Evolutionary conservation across 2,888 invertebrate species (phyloP), one percentile per base, ranked within the genome.

Genomic region (Xylota sylvarum): DNA sequence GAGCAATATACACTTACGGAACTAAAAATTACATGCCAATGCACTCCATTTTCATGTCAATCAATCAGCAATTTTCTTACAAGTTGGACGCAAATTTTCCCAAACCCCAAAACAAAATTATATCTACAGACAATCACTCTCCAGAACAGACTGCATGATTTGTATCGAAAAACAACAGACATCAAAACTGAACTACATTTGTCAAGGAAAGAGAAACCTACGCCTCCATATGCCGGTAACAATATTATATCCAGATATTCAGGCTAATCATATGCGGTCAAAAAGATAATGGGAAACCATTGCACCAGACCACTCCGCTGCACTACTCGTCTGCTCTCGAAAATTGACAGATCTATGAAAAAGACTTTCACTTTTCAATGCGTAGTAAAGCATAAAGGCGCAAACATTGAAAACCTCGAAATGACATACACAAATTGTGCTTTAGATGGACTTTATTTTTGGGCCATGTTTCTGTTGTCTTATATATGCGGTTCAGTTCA

Each of bases 221-320:
- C 79, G 69, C 74, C 79, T 74, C 56, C 81, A 74, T 69, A 65
- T 14, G 48, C n/a, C 19, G 19, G 65, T 35, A 37, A 43, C 50
- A 52, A 60, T 58, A 10, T 65, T 58, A 40, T 23, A 56, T 32
- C 52, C 74, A 76, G 40, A 55, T 40, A 73, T 83, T 73, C 73
- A 69, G 78, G 65, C 83, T 79, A 84, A 84, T 84, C 79, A 74
- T 74, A 84, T 79, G 84, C 84, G 79, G 84, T 84, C 79, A 67
- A 23, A 23, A 40, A 84, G 79, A 84, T 84, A 84, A 84, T 84
- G 83, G 78, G 69, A 78, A 74, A 56, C 77, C 60, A 83, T 67
- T 83, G 83, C 77, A 72, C 60, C 62, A 46, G 58, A 27, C 30
- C 48, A 27, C 62, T 56, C 27, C 17, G 12, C 17, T n/a, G 43